Percentiles rank a stretch among this genome's conserved stretches.
phyloP scores from a whole-genome alignment of 2,888 invertebrate species.

The Helleia helle region DNA sequence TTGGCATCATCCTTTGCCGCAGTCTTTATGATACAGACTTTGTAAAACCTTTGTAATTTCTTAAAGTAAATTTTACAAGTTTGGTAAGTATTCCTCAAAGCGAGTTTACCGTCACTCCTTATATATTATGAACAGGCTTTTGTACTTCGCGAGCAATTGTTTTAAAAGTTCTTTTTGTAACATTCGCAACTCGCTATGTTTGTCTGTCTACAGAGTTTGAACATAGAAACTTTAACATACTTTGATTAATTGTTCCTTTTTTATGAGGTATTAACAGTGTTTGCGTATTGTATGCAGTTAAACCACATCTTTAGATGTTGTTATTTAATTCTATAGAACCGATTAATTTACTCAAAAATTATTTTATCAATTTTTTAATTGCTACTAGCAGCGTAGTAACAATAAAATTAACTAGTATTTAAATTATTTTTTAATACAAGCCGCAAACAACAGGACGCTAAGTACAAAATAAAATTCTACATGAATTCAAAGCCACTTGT shows the following conservation, averaged over 20 bases:
- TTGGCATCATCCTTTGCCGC: slow-evolving; percentile 35
- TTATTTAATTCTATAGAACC: too few species aligned
- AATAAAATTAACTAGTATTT: too few species aligned
- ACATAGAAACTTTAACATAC: slow-evolving; percentile 1
- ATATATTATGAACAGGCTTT: slow-evolving; percentile 31
- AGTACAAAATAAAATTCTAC: too few species aligned
- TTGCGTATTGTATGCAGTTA: too few species aligned
- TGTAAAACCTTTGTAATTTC: slow-evolving; percentile 49
- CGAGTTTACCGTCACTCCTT: slow-evolving; percentile 31
- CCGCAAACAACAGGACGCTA: too few species aligned
- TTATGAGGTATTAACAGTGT: too few species aligned
- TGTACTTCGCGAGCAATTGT: slow-evolving; percentile 19
- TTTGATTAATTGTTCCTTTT: neutral
- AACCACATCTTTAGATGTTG: too few species aligned
- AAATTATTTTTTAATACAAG: too few species aligned
- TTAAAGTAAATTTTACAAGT: slow-evolving; percentile 40
- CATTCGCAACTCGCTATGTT: slow-evolving; percentile 4
- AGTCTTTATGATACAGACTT: slow-evolving; percentile 37
- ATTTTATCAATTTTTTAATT: too few species aligned
- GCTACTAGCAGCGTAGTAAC: too few species aligned
- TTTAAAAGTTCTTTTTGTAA: slow-evolving; percentile 16
- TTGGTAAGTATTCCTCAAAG: slow-evolving; percentile 36
- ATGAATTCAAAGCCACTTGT: too few species aligned
- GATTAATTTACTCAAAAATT: too few species aligned
- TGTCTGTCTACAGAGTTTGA: slow-evolving; percentile 6